Base-by-base conservation (phyloP, 2,113 vertebrate species). In the Bombycilla garrulus region DNA sequence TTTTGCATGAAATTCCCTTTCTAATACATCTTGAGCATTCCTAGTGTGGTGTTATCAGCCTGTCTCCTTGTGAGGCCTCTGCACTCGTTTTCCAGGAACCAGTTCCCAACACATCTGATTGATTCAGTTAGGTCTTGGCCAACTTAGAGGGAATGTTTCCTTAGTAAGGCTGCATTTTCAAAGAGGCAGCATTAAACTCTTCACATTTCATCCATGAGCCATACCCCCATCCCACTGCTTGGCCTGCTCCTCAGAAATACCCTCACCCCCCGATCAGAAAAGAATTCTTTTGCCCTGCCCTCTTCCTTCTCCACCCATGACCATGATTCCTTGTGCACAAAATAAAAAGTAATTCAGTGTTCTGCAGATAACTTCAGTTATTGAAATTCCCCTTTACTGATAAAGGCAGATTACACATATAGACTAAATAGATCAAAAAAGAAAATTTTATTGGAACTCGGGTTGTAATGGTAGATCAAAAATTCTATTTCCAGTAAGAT, bases 181-280 rank as follows among this genome's bases (percentile, higher is more conserved):
- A 66, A 73, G 36, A 35, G 42, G 20, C 0, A 5, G 28, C 0
- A 0, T 66, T 66, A 44, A 65, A 36, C n/a, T 70, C 24, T 48
- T 57, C 36, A 23, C 4, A 9, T 65, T 91, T 73, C 5, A 28
- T 31, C 20, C 42, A 7, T 40, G 22, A 84, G 50, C n/a, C 3
- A 1, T 9, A 15, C 36, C 5, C 12, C 18, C 57, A 24, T 28
- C 11, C 24, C 26, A 13, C 14, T 65, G 5, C 31, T 60, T 48
- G 45, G 16, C 42, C 33, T 44, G 18, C 23, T 81, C 24, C 13
- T 44, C 45, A 47, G 67, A 81, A 80, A 35, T 2, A 5, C 4
- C 6, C 12, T 16, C 42, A 26, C 25, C 35, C 24, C 10, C 29
- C 64, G 29, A 40, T 36, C 17, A 15, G 11, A 86, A 81, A 47